These are phyloP conservation scores for Condylura cristata DNA, from an alignment of 2,113 vertebrate species.

Conservation along the genomic window DNA sequence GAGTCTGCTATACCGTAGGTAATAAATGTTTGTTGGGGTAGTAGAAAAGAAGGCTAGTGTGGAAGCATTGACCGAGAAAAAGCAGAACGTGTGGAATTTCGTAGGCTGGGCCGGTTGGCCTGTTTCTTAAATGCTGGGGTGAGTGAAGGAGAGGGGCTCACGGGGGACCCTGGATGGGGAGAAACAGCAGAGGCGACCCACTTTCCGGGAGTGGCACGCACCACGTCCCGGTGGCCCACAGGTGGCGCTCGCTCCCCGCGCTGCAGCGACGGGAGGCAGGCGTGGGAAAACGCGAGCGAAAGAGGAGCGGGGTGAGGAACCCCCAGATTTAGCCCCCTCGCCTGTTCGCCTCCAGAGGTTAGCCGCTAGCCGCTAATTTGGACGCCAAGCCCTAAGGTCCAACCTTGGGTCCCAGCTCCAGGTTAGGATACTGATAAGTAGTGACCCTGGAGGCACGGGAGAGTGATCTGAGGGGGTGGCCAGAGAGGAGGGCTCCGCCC, in stretches of 20 bases:
- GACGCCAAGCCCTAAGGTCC: neutral
- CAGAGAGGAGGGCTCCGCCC: neutral
- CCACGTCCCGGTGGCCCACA: neutral
- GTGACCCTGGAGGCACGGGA: neutral
- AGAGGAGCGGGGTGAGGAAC: neutral
- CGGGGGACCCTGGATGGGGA: neutral
- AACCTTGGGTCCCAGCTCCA: too few species aligned
- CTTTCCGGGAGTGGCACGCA: neutral
- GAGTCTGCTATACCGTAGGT: neutral
- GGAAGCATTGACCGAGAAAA: neutral
- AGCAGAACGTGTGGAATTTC: neutral
- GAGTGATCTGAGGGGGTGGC: too few species aligned
- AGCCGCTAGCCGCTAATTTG: neutral
- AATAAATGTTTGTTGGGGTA: neutral
- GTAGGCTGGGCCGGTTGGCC: too few species aligned
- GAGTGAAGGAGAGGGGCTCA: too few species aligned
- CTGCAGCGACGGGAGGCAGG: neutral
- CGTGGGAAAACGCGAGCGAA: neutral
- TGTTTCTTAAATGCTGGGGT: neutral
- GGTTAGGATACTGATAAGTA: neutral
- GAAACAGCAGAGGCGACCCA: neutral
- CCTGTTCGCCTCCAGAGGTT: too few species aligned
- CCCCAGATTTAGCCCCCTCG: neutral
- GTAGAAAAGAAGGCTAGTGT: neutral
- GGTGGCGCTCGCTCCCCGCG: constrained; percentile 65